These are phyloP conservation scores for Ctenoplectra terminalis DNA, from an alignment of 1,140 invertebrate species.

Conservation along the genomic window DNA sequence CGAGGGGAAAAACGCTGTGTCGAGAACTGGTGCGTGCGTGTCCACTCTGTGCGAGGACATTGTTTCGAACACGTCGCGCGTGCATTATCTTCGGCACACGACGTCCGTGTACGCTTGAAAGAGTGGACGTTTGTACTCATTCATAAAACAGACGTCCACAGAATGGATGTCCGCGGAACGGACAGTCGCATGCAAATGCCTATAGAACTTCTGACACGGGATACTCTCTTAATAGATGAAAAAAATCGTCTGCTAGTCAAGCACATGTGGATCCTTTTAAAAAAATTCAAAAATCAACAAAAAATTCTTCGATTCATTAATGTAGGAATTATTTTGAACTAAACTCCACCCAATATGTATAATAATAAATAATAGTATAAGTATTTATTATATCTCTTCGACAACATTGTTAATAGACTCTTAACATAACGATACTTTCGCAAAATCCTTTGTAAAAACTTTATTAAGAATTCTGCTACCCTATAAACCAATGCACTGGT, in stretches of 20 bases:
- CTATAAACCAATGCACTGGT: too few relatives aligned
- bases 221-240: constrained; percentile 14
- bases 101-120: background rate
- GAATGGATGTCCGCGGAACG: constrained; percentile 23
- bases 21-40: constrained; percentile 10
- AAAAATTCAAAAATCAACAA: background rate
- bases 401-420: too few relatives aligned
- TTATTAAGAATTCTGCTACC: too few relatives aligned
- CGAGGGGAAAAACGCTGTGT: background rate
- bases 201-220: constrained; percentile 23
- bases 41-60: constrained; percentile 10
- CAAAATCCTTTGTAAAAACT: too few relatives aligned
- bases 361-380: too few relatives aligned
- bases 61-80: constrained; percentile 14
- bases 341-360: too few relatives aligned
- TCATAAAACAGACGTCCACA: constrained; percentile 19
- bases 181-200: background rate
- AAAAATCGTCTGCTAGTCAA: background rate
- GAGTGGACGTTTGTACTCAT: constrained; percentile 3
- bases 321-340: too few relatives aligned
- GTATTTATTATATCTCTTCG: too few relatives aligned
- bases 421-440: too few relatives aligned
- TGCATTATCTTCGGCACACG: constrained; percentile 12
- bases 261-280: background rate
- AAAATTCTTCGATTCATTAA: too few relatives aligned